Conservation (phyloP, 2,113 vertebrate species). For the Tragelaphus imberbis region DNA sequence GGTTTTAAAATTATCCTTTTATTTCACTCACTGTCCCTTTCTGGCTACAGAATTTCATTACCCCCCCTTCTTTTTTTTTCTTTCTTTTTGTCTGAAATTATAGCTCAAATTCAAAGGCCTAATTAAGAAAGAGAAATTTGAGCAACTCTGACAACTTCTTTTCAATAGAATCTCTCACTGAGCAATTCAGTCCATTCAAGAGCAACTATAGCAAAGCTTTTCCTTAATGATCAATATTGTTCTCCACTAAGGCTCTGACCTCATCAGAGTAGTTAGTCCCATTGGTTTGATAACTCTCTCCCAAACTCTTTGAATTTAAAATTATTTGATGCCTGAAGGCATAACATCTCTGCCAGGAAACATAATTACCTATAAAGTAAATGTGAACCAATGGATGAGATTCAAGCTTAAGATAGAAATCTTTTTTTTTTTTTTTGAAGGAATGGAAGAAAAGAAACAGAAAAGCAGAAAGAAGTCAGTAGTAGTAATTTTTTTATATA, state of each 20-base stretch:
- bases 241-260: constrained; percentile 7
- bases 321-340: background rate
- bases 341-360: background rate
- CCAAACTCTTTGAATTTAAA: constrained; percentile 28
- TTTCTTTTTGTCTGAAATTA: constrained; percentile 41
- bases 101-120: constrained; percentile 56
- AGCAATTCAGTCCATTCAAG: constrained; percentile 33
- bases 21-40: background rate
- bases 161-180: constrained; percentile 39
- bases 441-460: background rate
- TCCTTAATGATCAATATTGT: constrained; percentile 27
- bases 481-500: background rate
- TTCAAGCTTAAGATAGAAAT: background rate
- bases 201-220: background rate
- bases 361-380: background rate
- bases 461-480: background rate
- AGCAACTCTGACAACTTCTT: constrained; percentile 54
- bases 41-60: constrained; percentile 47
- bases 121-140: constrained; percentile 54
- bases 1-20: constrained; percentile 60
- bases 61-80: background rate
- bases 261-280: background rate
- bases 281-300: background rate
- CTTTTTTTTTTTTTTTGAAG: background rate
- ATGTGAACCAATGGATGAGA: background rate